A percentile compares a stretch with the other conserved stretches of the same genome.
Evolutionary conservation across 1,140 invertebrate species (phyloP).

Genomic region (Drosophila ambigua): DNA sequence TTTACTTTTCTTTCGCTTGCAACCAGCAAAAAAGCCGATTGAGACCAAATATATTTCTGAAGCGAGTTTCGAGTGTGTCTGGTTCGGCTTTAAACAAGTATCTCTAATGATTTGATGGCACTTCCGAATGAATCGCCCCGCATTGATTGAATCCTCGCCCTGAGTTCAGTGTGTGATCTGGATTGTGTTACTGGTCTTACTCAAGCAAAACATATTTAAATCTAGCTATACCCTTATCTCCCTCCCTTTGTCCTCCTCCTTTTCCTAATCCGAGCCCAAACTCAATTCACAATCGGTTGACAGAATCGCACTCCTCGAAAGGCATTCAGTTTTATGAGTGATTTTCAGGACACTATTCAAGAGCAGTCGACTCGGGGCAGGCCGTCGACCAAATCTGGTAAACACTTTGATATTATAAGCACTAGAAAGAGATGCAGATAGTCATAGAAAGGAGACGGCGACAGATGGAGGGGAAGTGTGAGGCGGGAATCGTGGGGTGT

Average conservation of each 20-base stretch:
- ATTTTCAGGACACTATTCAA: slow-evolving; percentile 35
- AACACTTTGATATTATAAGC: slow-evolving; percentile 64
- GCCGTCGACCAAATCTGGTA: slow-evolving; percentile 55
- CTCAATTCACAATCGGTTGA: background rate
- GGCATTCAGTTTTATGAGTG: slow-evolving; percentile 29
- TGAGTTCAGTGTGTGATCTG: too few species aligned
- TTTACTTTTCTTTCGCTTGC: slow-evolving; percentile 6
- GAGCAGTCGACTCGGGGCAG: slow-evolving; percentile 5
- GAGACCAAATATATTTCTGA: slow-evolving; percentile 2
- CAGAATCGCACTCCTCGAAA: slow-evolving; percentile 2
- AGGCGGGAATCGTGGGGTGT: background rate
- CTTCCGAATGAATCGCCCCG: too few species aligned
- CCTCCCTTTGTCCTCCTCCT: too few species aligned
- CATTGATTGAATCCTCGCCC: too few species aligned
- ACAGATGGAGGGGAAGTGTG: background rate
- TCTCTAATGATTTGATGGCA: background rate
- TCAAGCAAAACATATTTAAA: too few species aligned
- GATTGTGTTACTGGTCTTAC: too few species aligned
- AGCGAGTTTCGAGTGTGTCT: background rate
- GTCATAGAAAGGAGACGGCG: background rate
- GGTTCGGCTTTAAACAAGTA: background rate
- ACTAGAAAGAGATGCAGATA: slow-evolving; percentile 24
- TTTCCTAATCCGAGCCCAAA: background rate
- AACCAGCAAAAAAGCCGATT: slow-evolving; percentile 40
- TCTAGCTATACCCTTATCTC: too few species aligned